These are phyloP conservation scores for Vidua chalybeata DNA, from an alignment of 2,113 vertebrate genomes.

Conservation along the genomic window DNA sequence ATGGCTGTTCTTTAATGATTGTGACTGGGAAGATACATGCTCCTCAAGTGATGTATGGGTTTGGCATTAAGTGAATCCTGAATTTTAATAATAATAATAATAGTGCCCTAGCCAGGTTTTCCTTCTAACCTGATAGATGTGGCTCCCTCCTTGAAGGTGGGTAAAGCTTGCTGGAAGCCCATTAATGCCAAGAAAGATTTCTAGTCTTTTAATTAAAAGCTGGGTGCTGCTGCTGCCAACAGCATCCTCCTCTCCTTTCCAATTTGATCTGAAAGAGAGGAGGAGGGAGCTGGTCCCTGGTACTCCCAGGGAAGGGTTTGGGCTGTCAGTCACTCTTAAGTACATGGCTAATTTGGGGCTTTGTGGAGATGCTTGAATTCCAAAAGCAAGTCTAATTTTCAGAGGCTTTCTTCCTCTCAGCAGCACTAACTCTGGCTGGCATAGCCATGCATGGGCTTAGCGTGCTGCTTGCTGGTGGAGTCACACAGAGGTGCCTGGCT, in stretches of 20 bases:
- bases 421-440: background rate
- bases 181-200: background rate
- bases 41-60: background rate
- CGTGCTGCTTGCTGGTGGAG: background rate
- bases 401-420: background rate
- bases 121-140: background rate
- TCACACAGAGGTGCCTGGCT: accelerated
- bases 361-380: background rate
- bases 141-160: background rate
- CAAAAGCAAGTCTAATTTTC: background rate
- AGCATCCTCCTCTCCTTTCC: slow-evolving; percentile 42
- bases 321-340: slow-evolving; percentile 7
- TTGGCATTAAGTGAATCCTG: background rate
- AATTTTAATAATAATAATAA: background rate
- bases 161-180: background rate
- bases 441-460: background rate
- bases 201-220: slow-evolving; percentile 44
- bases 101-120: background rate
- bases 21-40: background rate
- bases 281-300: background rate
- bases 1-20: background rate
- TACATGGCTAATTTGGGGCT: background rate
- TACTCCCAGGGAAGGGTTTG: background rate
- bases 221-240: background rate
- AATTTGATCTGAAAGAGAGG: slow-evolving; percentile 22